Base-by-base conservation (phyloP, 2,888 invertebrate species). In the Teinopalpus imperialis region DNA sequence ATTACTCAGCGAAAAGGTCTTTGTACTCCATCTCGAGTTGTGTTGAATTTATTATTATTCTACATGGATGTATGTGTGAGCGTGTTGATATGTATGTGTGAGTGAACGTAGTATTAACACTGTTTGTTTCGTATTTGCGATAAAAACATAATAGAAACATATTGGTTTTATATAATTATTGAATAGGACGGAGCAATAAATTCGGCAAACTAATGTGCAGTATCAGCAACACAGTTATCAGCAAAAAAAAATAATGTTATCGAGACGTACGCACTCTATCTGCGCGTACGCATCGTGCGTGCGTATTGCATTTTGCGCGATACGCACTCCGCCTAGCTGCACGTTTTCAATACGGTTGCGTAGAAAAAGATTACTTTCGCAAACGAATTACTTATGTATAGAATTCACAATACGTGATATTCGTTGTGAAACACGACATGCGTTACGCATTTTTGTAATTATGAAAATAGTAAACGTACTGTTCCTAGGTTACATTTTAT, bases 261-360 rank as follows among this genome's bases (percentile, higher is more conserved):
- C 83, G 58, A 7, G 61, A 23, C 66, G 76, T 66, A 81, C 79
- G 74, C 75, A 74, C 64, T 69, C 68, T 87, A 87, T 86, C 87
- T 71, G 61, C 69, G 67, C 66, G 66, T 64, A 70, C 69, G 72
- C 72, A 74, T 61, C 73, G 80, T 79, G 82, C 75, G 79, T 80
- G 76, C 61, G 74, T 57, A 59, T 70, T 78, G 75, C 76, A 74
- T 82, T 86, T 86, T 52, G 82, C 79, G 79, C 74, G 77, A 77
- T 75, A 74, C 70, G 54, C 71, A 70, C 66, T 66, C 52, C 56
- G 59, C 49, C 58, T 52, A 59, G 56, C 59, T 64, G 72, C 82
- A 81, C 79, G 81, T 81, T 59, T 56, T 58, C 52, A 58, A 53
- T 52, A 51, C 56, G 60, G 60, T 81, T 82, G 75, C 80, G 78